Conservation (phyloP, 2,797 vertebrate species). For the Spheniscus humboldti region DNA sequence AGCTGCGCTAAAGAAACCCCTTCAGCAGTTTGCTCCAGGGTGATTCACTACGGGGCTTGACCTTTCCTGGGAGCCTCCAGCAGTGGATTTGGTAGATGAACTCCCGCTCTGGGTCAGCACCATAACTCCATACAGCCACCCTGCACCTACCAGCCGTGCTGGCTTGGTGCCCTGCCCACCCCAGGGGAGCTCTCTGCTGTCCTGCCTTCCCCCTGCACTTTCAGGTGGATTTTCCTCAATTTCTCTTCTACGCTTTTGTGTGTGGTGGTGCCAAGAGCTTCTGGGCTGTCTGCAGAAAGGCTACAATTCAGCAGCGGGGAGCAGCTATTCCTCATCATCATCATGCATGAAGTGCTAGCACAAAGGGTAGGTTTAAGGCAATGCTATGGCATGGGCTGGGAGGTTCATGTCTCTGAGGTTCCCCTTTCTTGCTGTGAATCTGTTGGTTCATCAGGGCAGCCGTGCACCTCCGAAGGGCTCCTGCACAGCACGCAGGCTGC, state of each 20-base stretch:
- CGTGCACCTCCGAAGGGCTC: not conserved
- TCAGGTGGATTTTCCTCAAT: not conserved
- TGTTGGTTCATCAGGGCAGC: not conserved
- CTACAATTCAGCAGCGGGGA: not conserved
- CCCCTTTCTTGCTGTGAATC: not conserved
- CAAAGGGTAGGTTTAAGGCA: not conserved
- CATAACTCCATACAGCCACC: accelerated
- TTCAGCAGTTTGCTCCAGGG: not conserved
- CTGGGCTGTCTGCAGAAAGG: not conserved
- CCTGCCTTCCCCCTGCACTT: not conserved
- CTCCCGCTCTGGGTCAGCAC: not conserved
- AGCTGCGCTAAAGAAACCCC: not conserved
- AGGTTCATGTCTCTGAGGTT: not conserved
- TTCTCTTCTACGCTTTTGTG: not conserved
- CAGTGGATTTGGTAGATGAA: not conserved
- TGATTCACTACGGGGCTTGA: not conserved
- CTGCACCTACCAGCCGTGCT: not conserved
- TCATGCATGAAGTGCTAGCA: accelerated
- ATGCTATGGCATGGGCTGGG: accelerated
- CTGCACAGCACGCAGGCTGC: not conserved
- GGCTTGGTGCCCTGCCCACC: not conserved
- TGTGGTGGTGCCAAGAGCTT: not conserved
- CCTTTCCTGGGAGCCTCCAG: not conserved
- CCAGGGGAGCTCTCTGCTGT: not conserved
- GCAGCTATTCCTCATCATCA: not conserved